Conservation (phyloP, 2,797 vertebrate genomes). For the Chelonia mydas region DNA sequence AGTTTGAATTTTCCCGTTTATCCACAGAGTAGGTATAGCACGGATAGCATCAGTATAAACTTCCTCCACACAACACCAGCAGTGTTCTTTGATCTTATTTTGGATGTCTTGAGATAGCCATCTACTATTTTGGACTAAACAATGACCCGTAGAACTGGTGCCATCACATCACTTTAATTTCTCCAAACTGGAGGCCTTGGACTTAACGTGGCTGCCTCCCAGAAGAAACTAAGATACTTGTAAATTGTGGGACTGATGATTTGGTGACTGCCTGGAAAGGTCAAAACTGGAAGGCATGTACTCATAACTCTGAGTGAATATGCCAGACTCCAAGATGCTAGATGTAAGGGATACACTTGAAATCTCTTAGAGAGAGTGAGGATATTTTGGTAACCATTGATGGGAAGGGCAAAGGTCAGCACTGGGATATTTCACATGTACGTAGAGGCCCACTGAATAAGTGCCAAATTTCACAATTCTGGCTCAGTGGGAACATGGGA, state of each 20-base stretch:
- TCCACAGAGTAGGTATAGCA: slow-evolving; percentile 2
- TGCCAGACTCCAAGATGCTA: neutral
- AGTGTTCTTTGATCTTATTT: neutral
- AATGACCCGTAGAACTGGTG: neutral
- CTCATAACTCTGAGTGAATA: neutral
- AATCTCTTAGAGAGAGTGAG: neutral
- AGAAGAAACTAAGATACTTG: slow-evolving; percentile 1
- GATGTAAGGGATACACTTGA: neutral
- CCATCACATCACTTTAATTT: neutral
- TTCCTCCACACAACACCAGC: neutral
- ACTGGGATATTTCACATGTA: neutral
- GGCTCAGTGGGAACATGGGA: neutral
- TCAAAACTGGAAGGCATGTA: neutral
- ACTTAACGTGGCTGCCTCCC: neutral
- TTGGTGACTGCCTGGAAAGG: neutral
- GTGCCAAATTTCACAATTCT: neutral
- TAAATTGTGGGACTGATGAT: slow-evolving; percentile 18
- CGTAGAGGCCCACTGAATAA: neutral
- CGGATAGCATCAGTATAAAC: neutral
- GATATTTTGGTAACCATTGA: neutral
- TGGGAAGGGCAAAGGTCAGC: neutral
- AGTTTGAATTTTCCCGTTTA: neutral
- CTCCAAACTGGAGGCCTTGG: slow-evolving; percentile 27
- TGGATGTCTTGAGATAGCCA: accelerated
- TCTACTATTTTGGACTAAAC: accelerated